These are phyloP conservation scores for Anadara kagoshimensis DNA, from an alignment of 1,140 invertebrate genomes.

Conservation along the genomic window DNA sequence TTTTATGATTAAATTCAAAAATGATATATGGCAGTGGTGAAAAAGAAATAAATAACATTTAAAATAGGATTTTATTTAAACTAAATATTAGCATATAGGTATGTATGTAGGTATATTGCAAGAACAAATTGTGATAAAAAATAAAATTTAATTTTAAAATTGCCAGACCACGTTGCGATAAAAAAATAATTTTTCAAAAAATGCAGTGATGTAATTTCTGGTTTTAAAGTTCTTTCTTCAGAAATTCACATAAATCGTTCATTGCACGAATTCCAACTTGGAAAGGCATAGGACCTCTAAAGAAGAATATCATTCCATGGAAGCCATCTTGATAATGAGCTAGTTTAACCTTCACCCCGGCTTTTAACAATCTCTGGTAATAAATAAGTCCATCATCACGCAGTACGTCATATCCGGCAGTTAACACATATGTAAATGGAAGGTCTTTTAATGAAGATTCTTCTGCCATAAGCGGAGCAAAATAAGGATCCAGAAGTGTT, in stretches of 20 bases:
- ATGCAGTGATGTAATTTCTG: too few species aligned
- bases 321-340: conserved; percentile 58
- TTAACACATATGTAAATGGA: conserved; percentile 56
- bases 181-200: too few species aligned
- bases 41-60: too few species aligned
- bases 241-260: conserved; percentile 49
- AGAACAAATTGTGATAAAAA: too few species aligned
- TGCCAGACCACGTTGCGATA: too few species aligned
- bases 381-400: conserved; percentile 62
- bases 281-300: conserved; percentile 52
- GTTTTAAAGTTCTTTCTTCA: conserved; percentile 24
- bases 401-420: conserved; percentile 61
- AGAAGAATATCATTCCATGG: conserved; percentile 62
- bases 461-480: conserved; percentile 55
- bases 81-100: too few species aligned
- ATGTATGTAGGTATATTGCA: too few species aligned
- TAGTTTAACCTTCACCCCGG: conserved; percentile 50
- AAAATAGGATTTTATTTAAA: too few species aligned
- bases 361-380: conserved; percentile 50
- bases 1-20: too few species aligned
- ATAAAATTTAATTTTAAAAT: too few species aligned
- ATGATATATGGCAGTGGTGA: too few species aligned
- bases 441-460: conserved; percentile 44
- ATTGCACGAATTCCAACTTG: conserved; percentile 53
- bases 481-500: conserved; percentile 55